phyloP scores from a whole-genome alignment of 1,140 invertebrate genomes.

The Oncopeltus fasciatus region DNA sequence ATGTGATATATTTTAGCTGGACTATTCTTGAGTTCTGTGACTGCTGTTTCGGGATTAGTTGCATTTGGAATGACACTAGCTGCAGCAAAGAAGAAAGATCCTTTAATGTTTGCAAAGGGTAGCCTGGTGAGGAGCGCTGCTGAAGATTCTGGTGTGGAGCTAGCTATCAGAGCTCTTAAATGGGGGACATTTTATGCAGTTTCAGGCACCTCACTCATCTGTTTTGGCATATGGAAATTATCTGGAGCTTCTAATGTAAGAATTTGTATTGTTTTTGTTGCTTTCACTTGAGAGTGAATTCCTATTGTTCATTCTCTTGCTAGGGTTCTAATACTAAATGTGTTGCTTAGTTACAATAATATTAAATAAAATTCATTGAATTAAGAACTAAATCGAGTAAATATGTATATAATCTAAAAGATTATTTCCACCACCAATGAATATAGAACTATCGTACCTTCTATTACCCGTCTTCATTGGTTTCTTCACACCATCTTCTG shows the following conservation, averaged over 20 bases:
- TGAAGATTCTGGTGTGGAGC: slow-evolving; percentile 55
- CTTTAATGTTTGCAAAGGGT: slow-evolving; percentile 63
- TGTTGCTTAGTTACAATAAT: too few relatives aligned
- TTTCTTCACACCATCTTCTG: too few relatives aligned
- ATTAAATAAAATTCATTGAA: too few relatives aligned
- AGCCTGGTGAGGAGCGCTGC: slow-evolving; percentile 44
- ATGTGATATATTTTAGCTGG: slow-evolving; percentile 39
- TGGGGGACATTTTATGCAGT: slow-evolving; percentile 78
- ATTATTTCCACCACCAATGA: too few relatives aligned
- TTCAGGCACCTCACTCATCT: slow-evolving; percentile 62
- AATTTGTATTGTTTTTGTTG: too few relatives aligned
- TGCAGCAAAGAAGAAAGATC: slow-evolving; percentile 62
- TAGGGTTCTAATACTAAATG: too few relatives aligned
- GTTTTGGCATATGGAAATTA: slow-evolving; percentile 75
- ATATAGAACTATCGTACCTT: too few relatives aligned
- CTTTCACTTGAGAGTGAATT: too few relatives aligned
- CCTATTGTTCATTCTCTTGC: too few relatives aligned
- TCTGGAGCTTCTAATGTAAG: slow-evolving; percentile 65
- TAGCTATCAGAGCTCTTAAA: slow-evolving; percentile 68
- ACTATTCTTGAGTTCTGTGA: slow-evolving; percentile 57
- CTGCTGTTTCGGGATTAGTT: slow-evolving; percentile 61
- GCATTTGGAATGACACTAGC: slow-evolving; percentile 68
- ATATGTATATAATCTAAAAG: too few relatives aligned
- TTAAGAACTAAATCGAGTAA: too few relatives aligned
- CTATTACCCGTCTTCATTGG: too few relatives aligned